Evolutionary conservation across 2,113 vertebrate species (phyloP), one percentile per base, ranked within the genome.

Genomic region (Caranx ignobilis): DNA sequence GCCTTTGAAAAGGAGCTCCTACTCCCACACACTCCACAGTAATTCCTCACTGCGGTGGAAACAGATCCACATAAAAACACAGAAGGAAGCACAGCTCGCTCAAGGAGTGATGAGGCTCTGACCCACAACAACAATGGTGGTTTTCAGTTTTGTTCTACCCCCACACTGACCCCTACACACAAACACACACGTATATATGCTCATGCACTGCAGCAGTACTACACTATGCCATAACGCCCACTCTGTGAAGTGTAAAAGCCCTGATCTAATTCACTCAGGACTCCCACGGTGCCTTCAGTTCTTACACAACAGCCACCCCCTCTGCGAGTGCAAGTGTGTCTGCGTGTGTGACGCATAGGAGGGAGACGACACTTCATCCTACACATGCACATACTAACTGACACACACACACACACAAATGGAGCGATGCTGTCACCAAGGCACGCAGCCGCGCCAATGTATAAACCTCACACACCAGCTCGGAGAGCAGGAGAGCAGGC

Each of bases 241-340:
- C 92, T 84, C 76, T 68, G 69, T 45, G 37, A 73, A 84, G 85
- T 76, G 69, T 75, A 73, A 81, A 83, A 90, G 74, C 89, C 79
- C 82, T 79, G 80, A 87, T 85, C 88, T 70, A 90, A 91, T 90
- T 92, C 90, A 92, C 89, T 75, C 86, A 34, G 72, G 77, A 90
- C 90, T 90, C 92, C 90, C 85, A 89, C 90, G 11, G 85, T 32
- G 32, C 90, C 81, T 86, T 91, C 81, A 57, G n/a, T 77, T 90
- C 87, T 94, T 94, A 94, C 85, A 92, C 91, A 94, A 94, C 93
- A 86, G 79, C 93, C 89, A 50, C 91, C 91, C 85, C 78, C 87
- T 87, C 81, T 59, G 52, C 41, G 82, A 83, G 85, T 59, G 74
- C 72, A 77, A 88, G 87, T 79, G 90, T 90, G 92, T 88, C 84